These are phyloP conservation scores for Bergia puertoricense DNA, from an alignment of 92 coral and sea anemone species.

Conservation along the genomic window DNA sequence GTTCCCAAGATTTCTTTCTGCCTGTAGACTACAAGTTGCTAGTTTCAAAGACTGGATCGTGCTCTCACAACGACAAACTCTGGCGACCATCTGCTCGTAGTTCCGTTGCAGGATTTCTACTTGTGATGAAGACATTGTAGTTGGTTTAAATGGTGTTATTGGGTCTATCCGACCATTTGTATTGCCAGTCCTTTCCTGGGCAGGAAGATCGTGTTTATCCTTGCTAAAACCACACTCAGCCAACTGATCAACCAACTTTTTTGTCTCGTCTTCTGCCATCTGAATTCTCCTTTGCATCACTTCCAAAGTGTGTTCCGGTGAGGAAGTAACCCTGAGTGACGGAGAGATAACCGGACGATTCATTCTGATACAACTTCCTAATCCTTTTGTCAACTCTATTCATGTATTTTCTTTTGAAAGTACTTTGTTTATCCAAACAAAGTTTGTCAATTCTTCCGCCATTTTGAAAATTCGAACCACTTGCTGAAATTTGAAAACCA, in stretches of 20 bases:
- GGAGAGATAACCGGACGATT: conserved; percentile 83
- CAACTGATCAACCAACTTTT: conserved; percentile 85
- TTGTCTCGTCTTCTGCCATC: conserved; percentile 95
- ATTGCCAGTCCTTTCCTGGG: conserved; percentile 45
- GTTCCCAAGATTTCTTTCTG: conserved; percentile 76
- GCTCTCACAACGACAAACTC: conserved; percentile 98
- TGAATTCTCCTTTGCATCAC: conserved; percentile 92
- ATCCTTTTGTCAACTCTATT: conserved; percentile 1
- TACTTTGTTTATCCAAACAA: conserved; percentile 37
- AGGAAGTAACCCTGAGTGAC: conserved; percentile 60
- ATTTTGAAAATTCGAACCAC: conserved; percentile 40
- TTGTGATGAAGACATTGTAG: conserved; percentile 60
- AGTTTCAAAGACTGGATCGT: conserved; percentile 95
- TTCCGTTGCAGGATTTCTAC: conserved; percentile 80
- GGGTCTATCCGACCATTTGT: conserved; percentile 79
- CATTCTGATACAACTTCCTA: conserved; percentile 45
- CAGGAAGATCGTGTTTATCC: conserved; percentile 52
- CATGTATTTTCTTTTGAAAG: conserved; percentile 9
- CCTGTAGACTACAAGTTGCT: conserved; percentile 88
- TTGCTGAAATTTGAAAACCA: conserved; percentile 27
- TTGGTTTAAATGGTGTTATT: conserved; percentile 79
- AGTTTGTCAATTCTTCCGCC: conserved; percentile 50
- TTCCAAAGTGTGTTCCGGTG: conserved; percentile 94
- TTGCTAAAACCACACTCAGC: conserved; percentile 88
- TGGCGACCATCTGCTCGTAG: conserved; percentile 86